These are phyloP conservation scores for Ericerus pela DNA, from an alignment of 1,140 invertebrate species.

Conservation along the genomic window DNA sequence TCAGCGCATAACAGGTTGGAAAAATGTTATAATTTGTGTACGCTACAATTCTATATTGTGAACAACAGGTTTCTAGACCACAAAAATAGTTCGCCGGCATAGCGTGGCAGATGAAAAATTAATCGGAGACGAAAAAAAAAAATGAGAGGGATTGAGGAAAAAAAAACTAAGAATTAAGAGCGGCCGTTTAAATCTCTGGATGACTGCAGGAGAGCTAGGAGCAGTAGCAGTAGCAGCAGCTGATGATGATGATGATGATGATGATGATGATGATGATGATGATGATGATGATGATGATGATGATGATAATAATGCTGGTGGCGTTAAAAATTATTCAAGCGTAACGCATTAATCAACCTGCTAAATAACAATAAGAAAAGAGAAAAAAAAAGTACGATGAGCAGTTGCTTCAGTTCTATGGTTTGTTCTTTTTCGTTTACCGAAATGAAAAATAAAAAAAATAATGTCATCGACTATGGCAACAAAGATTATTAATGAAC, in stretches of 20 bases:
- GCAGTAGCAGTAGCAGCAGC: neutral
- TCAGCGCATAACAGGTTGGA: no score
- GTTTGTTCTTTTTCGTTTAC: neutral
- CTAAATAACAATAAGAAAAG: slow-evolving; percentile 1
- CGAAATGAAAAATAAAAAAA: neutral
- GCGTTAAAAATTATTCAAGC: no score
- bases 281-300: neutral
- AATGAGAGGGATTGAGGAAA: no score
- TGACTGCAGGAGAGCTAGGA: neutral
- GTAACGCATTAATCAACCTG: slow-evolving; percentile 6
- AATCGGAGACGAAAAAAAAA: no score
- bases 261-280: neutral
- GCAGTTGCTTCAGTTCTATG: neutral
- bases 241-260: neutral
- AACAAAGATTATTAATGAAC: slow-evolving; percentile 6
- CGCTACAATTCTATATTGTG: no score
- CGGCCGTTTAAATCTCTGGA: neutral
- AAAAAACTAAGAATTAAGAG: neutral
- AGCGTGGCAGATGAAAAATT: neutral
- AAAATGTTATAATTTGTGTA: no score
- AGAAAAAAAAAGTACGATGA: neutral
- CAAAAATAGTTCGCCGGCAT: no score
- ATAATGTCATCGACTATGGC: slow-evolving; percentile 1
- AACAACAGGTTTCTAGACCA: no score
- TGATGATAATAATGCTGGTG: neutral